Evolutionary conservation across 1,140 invertebrate species (phyloP).

Genomic region (Nylanderia fulva): DNA sequence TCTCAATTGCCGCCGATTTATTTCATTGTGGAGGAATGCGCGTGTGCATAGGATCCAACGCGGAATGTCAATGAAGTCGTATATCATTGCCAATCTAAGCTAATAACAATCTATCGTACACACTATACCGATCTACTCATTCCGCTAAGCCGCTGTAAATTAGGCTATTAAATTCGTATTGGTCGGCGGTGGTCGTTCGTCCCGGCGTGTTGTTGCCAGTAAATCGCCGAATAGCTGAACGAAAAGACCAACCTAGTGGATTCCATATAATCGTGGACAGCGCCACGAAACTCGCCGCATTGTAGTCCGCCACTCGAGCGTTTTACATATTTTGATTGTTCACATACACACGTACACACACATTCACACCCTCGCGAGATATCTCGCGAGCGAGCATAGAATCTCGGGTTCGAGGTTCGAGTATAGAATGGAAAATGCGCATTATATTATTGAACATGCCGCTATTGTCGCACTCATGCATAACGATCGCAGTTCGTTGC

Average conservation of each 20-base stretch:
- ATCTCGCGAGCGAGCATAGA: neutral
- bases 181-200: neutral
- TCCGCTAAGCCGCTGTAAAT: constrained; percentile 66
- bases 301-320: constrained; percentile 56
- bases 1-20: constrained; percentile 53
- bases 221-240: constrained; percentile 39
- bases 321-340: constrained; percentile 71
- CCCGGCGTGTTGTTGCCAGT: constrained; percentile 31
- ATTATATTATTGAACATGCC: constrained; percentile 31
- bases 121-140: constrained; percentile 57
- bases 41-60: constrained; percentile 2
- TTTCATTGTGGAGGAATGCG: constrained; percentile 56
- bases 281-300: constrained; percentile 55
- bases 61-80: constrained; percentile 61
- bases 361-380: neutral
- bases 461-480: neutral
- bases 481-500: neutral
- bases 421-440: constrained; percentile 50
- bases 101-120: constrained; percentile 52
- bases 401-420: neutral
- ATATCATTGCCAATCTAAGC: constrained; percentile 55
- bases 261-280: constrained; percentile 54
- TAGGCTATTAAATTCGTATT: constrained; percentile 58
- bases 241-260: constrained; percentile 61
- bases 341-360: neutral